Base-by-base conservation (phyloP, 2,888 invertebrate species). In the Cetonia aurata region DNA sequence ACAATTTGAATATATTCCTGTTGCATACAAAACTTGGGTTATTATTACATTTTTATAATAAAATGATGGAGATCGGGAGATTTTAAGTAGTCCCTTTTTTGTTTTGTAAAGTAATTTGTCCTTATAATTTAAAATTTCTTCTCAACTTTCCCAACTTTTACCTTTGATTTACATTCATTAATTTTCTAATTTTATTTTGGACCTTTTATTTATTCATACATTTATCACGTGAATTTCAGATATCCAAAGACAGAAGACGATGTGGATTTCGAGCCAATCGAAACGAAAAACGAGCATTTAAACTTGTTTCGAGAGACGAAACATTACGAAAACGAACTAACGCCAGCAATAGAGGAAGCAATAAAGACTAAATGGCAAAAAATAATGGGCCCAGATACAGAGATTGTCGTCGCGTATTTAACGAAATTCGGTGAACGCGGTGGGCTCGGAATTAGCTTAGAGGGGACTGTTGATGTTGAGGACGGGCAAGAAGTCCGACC, bases 381-480 rank as follows among this genome's bases (percentile, higher is more conserved):
- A 77, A 91, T 96, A 76, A 89, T 97, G 74, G 94, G 93, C 8
- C 86, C 89, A 1, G 92, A 93, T 75, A 90, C 90, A 67, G 92
- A 93, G 81, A 93, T 95, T 79, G 91, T 88, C 59, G 92, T 95
- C 60, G 94, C 95, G 0, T 93, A 95, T 81, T 85, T 95, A 74
- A 91, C 91, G 76, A 96, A 96, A 85, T 94, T 94, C 79, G 91
- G 91, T 13, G 95, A 96, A 79, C 95, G 96, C 52, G 96, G 96
- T 55, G 99, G 99, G 1, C 88, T 99, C 67, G 99, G 99, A 42
- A 98, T 99, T 79, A 98, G 97, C 60, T 88, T 99, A 73, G 98
- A 99, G 84, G 99, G 99, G 65, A 99, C 99, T 0, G 99, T 98
- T 48, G 99, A 99, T 84, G 98, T 99, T 67, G 96, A 97, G 85